Evolutionary conservation across 2,888 invertebrate species (phyloP), one percentile per base, ranked within the genome.

Genomic region (Dryobota labecula): DNA sequence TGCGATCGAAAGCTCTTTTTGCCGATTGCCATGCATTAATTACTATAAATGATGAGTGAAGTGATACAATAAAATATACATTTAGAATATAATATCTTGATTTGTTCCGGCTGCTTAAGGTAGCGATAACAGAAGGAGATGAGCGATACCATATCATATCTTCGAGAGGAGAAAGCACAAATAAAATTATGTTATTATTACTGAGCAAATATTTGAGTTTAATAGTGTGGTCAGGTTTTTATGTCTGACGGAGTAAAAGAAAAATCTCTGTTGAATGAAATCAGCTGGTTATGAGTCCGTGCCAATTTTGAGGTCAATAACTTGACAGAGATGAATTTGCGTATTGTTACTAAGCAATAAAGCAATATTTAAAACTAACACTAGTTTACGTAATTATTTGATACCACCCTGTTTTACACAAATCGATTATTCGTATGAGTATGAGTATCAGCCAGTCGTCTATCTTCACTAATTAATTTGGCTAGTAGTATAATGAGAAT

Each of bases 1-100:
- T 63, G 78, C 69, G 76, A 86, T 80, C 72, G 80, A 78, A 78
- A 81, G 81, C 80, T 82, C 79, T 85, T 84, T 84, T 78, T 83
- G 78, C 73, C 81, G 78, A 84, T 86, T 82, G 82, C 71, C 73
- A 72, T 79, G 84, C 79, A 85, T 88, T 87, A 85, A 87, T 88
- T 86, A 86, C 76, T 82, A 61, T 75, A 80, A 82, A 85, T 78
- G 81, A 84, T 85, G 78, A 76, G 72, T 74, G 61, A 58, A 68
- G 51, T 73, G 73, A 86, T 80, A 80, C 73, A 80, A 36, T 78
- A 58, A 79, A 79, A 73, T 24, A 79, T 33, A 51, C 30, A 64
- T 58, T 56, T 66, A 62, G 27, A 58, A 33, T 72, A 63, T 43
- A 43, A 41, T 51, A 67, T 47, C 30, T 9, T n/a, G 2, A 63